Conservation (phyloP, 2,113 vertebrate genomes). For the Perccottus glenii region DNA sequence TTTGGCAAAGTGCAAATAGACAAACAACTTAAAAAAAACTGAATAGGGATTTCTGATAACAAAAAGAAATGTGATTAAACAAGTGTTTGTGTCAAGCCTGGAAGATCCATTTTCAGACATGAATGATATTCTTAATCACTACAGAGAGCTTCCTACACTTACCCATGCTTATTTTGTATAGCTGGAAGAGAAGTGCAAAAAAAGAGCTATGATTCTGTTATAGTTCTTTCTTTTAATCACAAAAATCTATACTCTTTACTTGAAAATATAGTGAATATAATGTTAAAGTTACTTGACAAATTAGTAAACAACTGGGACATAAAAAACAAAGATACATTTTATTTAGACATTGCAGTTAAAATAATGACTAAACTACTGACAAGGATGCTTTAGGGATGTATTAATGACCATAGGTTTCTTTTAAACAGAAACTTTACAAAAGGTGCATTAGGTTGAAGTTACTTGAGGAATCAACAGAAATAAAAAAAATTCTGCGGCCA, state of each 20-base stretch:
- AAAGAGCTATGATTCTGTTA: too few species aligned
- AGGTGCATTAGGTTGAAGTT: slow-evolving; percentile 47
- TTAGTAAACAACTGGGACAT: not conserved
- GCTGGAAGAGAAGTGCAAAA: too few species aligned
- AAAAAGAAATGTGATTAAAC: not conserved
- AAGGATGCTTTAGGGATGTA: slow-evolving; percentile 20
- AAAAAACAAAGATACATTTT: too few species aligned
- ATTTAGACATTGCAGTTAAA: not conserved
- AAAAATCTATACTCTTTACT: not conserved
- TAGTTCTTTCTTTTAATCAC: not conserved
- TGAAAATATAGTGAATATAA: not conserved
- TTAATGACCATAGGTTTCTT: slow-evolving; percentile 27
- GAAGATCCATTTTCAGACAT: too few species aligned
- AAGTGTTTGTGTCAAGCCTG: too few species aligned
- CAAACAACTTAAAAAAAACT: slow-evolving; percentile 31
- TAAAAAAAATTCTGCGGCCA: slow-evolving; percentile 22
- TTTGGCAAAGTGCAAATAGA: slow-evolving; percentile 30
- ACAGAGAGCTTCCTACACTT: too few species aligned
- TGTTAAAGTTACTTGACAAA: not conserved
- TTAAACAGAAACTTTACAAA: slow-evolving; percentile 40
- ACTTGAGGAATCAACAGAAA: slow-evolving; percentile 30
- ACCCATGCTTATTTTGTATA: too few species aligned
- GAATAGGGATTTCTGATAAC: slow-evolving; percentile 9
- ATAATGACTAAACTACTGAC: not conserved
- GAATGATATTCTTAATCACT: too few species aligned